A percentile compares a stretch with the other conserved stretches of the same genome.
Conservation (phyloP, 2,113 vertebrate genomes). For the Corydoras maculifer region DNA sequence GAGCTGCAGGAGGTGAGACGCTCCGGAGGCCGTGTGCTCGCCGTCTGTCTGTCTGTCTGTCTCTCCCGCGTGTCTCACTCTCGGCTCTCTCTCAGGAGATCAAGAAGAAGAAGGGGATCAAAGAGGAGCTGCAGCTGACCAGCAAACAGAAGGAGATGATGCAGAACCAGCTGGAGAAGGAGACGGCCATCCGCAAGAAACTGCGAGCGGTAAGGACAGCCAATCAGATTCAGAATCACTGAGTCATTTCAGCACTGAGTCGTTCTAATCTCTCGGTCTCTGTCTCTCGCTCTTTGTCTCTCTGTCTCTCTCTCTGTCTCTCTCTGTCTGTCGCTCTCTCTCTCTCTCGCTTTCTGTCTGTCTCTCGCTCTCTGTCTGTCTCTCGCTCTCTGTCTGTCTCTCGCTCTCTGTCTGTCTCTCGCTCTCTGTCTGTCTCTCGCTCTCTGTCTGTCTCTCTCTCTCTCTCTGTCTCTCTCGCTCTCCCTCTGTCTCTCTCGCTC, state of each 20-base stretch:
- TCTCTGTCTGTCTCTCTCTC: too few relatives aligned
- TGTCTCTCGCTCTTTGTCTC: too few relatives aligned
- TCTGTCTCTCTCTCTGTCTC: too few relatives aligned
- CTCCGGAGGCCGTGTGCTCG: not conserved
- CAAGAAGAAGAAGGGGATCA: constrained; percentile 95
- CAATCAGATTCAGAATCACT: too few relatives aligned
- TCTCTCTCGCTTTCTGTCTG: too few relatives aligned
- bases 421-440: too few relatives aligned
- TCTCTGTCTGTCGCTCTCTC: too few relatives aligned
- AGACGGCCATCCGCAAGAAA: constrained; percentile 75
- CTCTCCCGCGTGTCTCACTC: not conserved
- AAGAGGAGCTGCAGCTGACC: constrained; percentile 88
- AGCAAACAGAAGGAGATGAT: constrained; percentile 96
- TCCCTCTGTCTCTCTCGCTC: too few relatives aligned
- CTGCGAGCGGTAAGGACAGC: constrained; percentile 68
- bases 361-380: too few relatives aligned
- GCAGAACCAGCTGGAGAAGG: constrained; percentile 83
- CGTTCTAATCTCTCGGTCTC: not conserved
- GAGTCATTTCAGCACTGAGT: not conserved
- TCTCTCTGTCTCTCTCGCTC: too few relatives aligned
- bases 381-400: too few relatives aligned
- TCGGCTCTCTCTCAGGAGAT: constrained; percentile 71
- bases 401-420: too few relatives aligned
- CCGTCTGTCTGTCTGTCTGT: not conserved
- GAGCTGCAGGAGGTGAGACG: constrained; percentile 88